These are phyloP conservation scores for Leptopilina myrica DNA, from an alignment of 2,888 invertebrate species.

Conservation along the genomic window DNA sequence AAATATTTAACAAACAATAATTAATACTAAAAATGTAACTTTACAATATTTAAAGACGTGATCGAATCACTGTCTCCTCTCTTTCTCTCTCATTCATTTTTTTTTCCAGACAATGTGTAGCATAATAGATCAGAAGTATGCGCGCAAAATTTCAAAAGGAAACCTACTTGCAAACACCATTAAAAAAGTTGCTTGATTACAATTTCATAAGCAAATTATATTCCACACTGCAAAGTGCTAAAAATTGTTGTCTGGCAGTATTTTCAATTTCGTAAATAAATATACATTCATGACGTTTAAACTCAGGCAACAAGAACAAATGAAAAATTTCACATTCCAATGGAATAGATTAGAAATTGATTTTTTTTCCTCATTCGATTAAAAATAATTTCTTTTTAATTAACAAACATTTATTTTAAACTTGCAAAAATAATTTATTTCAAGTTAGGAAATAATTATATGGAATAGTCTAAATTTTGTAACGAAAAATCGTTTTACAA, in stretches of 20 bases:
- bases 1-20: slow-evolving; percentile 39
- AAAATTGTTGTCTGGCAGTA: slow-evolving; percentile 25
- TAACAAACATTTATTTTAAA: too few relatives aligned
- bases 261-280: slow-evolving; percentile 16
- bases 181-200: slow-evolving; percentile 29
- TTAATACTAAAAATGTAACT: slow-evolving; percentile 40
- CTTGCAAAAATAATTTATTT: too few relatives aligned
- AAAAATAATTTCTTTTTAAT: too few relatives aligned
- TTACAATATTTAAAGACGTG: slow-evolving; percentile 39
- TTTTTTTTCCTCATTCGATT: too few relatives aligned
- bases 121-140: slow-evolving; percentile 2
- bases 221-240: slow-evolving; percentile 14
- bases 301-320: not conserved
- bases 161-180: slow-evolving; percentile 31
- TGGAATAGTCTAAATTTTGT: too few relatives aligned
- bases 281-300: not conserved
- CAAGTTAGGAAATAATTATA: too few relatives aligned
- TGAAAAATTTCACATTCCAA: not conserved
- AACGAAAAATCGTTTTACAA: not conserved
- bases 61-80: slow-evolving; percentile 21
- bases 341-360: too few relatives aligned
- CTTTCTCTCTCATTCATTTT: slow-evolving; percentile 20
- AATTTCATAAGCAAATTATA: slow-evolving; percentile 35
- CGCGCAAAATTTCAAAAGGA: slow-evolving; percentile 18
- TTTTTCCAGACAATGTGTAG: slow-evolving; percentile 31